Conservation (phyloP, 1,140 invertebrate species). For the Yoshiicerus persimilis region DNA sequence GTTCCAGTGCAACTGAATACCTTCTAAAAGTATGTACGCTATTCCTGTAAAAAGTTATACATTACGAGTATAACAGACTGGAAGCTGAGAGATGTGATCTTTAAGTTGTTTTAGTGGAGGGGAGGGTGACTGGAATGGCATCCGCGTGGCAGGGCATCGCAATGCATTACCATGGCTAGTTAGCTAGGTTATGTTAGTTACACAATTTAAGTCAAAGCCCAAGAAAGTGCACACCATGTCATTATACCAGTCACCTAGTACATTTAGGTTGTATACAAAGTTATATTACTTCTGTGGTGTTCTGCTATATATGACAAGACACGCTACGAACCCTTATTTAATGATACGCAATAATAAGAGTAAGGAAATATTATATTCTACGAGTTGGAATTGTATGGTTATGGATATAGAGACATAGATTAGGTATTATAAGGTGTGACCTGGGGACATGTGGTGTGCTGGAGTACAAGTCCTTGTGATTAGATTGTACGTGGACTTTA, state of each 20-base stretch:
- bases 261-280: not conserved
- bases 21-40: not conserved
- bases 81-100: not conserved
- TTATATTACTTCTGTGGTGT: not conserved
- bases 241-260: not conserved
- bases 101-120: not conserved
- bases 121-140: not conserved
- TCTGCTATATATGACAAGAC: not conserved
- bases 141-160: not conserved
- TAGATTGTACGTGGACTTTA: not conserved
- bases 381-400: not conserved
- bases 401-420: too few species aligned
- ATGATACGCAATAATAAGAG: not conserved
- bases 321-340: not conserved
- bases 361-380: not conserved
- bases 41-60: not conserved
- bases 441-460: not conserved
- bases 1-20: not conserved
- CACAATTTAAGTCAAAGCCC: not conserved
- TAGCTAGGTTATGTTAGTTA: not conserved
- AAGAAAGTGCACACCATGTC: not conserved
- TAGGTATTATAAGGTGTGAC: not conserved
- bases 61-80: not conserved
- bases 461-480: not conserved
- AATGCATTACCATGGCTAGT: not conserved